These are phyloP conservation scores for Procavia capensis DNA, from an alignment of 2,113 vertebrate species.

Conservation along the genomic window DNA sequence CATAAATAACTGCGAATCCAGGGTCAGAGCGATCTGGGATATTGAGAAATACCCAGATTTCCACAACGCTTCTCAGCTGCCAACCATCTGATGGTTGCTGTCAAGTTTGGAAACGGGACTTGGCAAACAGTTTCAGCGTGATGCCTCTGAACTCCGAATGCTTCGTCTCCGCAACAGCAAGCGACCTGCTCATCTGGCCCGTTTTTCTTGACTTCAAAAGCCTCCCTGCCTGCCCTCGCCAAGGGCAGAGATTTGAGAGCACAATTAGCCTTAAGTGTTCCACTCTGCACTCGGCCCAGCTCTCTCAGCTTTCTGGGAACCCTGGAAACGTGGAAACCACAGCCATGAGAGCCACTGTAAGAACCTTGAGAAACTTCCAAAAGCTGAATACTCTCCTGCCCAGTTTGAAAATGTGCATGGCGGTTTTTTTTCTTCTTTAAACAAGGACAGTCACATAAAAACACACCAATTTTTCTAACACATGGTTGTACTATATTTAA, in stretches of 20 bases:
- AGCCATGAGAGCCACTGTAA: rapidly evolving
- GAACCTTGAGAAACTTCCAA: neutral
- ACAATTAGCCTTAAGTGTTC: neutral
- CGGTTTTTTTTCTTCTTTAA: too few species aligned
- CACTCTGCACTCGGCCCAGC: neutral
- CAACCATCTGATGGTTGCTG: constrained; percentile 25
- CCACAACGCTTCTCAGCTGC: constrained; percentile 56
- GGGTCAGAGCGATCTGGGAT: constrained; percentile 56
- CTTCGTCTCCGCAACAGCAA: neutral
- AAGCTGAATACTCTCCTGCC: neutral
- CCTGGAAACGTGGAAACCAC: rapidly evolving
- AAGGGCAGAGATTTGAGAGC: neutral
- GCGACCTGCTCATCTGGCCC: neutral
- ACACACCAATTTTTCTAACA: rapidly evolving
- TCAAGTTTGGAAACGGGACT: constrained; percentile 52
- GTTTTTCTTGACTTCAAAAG: constrained; percentile 28
- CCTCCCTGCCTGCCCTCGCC: neutral
- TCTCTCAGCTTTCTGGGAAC: neutral
- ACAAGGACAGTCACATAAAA: rapidly evolving
- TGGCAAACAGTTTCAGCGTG: constrained; percentile 36
- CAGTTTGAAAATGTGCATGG: rapidly evolving
- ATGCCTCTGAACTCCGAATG: constrained; percentile 54
- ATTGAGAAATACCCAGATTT: constrained; percentile 52
- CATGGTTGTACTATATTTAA: rapidly evolving
- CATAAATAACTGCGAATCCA: constrained; percentile 72